Evolutionary conservation across 2,888 invertebrate genomes (phyloP).

Genomic region (Eledone cirrhosa): DNA sequence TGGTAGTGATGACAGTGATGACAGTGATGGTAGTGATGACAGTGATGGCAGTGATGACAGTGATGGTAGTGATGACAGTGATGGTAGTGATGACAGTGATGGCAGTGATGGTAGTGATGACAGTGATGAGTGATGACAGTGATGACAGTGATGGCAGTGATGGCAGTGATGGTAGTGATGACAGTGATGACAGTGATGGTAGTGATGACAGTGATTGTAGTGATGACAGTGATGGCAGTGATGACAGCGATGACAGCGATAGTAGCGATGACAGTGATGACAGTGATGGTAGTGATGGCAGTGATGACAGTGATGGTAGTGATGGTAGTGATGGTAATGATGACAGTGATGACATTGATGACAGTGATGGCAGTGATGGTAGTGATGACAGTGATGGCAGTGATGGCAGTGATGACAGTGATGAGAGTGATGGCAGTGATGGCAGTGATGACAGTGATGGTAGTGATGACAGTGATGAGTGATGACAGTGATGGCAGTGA

Average conservation of each 20-base stretch:
- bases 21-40: constrained; percentile 18
- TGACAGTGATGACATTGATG: too few species aligned
- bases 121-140: too few species aligned
- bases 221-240: constrained; percentile 15
- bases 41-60: constrained; percentile 12
- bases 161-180: constrained; percentile 17
- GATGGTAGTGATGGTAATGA: background rate
- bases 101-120: background rate
- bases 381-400: constrained; percentile 3
- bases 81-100: background rate
- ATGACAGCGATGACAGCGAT: constrained; percentile 3
- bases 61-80: constrained; percentile 5
- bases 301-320: background rate
- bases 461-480: too few species aligned
- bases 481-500: constrained; percentile 5
- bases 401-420: constrained; percentile 1
- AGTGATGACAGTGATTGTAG: background rate
- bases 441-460: background rate
- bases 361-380: too few species aligned
- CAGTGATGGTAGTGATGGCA: constrained; percentile 21
- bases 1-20: background rate
- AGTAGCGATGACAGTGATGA: background rate
- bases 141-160: background rate
- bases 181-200: background rate
- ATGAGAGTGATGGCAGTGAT: too few species aligned